Evolutionary conservation across 2,797 vertebrate genomes (phyloP).

Genomic region (Eleutherodactylus coqui): DNA sequence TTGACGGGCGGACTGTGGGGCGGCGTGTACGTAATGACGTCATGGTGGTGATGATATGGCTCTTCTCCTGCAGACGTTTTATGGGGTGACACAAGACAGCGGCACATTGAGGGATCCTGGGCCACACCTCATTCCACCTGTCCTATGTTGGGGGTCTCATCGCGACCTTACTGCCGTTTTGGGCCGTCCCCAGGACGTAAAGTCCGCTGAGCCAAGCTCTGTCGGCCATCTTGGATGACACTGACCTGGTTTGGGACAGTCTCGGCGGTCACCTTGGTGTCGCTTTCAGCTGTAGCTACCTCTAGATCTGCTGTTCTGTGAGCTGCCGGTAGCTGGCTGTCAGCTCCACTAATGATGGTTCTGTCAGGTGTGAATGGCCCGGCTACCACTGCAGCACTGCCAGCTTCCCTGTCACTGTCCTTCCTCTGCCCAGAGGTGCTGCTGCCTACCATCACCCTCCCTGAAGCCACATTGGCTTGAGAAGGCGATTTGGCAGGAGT

Average conservation of each 20-base stretch:
- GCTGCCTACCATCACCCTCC: neutral
- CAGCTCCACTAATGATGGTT: no score
- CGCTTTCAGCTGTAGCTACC: neutral
- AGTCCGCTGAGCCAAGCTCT: neutral
- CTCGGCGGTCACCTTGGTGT: conserved; percentile 22
- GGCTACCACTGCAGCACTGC: no score
- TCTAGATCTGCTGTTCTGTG: fast-evolving
- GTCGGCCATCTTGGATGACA: conserved; percentile 73
- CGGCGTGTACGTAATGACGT: neutral
- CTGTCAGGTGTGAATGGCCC: neutral
- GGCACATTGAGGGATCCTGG: neutral
- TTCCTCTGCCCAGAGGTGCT: neutral
- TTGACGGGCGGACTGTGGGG: neutral
- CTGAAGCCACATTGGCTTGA: neutral
- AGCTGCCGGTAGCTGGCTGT: neutral
- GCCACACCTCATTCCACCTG: neutral
- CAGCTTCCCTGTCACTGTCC: neutral
- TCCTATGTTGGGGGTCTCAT: neutral
- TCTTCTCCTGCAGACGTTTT: neutral
- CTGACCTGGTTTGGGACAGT: conserved; percentile 71
- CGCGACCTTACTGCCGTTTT: neutral
- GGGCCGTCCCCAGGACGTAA: neutral
- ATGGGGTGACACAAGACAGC: neutral
- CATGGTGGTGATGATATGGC: neutral
- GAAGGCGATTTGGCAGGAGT: neutral